Conservation (phyloP, 64 coral and sea anemone genomes). For the Orbicella faveolata region DNA sequence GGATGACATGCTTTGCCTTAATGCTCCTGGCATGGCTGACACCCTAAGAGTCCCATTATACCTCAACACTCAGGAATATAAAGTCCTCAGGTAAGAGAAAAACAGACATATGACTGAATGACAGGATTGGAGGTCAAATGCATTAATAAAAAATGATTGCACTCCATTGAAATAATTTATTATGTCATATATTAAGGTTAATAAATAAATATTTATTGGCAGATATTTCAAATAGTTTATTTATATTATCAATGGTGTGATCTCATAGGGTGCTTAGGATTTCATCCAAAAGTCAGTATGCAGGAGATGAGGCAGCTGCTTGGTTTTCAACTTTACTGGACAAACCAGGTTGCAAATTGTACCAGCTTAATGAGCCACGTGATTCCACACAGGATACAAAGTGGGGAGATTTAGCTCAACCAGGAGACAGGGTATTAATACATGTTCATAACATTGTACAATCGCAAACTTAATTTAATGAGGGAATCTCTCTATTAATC, state of each 20-base stretch:
- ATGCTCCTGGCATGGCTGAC: conserved; percentile 70
- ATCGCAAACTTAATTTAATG: no score
- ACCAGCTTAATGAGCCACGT: conserved; percentile 49
- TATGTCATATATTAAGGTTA: no score
- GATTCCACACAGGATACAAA: conserved; percentile 30
- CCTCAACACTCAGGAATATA: conserved; percentile 19
- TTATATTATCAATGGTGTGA: no score
- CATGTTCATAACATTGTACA: no score
- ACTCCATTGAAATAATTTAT: no score
- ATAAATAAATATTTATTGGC: no score
- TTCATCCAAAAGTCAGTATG: conserved; percentile 53
- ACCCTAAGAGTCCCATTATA: conserved; percentile 59
- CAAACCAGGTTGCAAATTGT: conserved; percentile 50
- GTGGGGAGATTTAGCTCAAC: conserved; percentile 58
- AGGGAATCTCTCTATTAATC: no score
- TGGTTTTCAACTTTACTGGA: conserved; percentile 80
- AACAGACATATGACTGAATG: no score
- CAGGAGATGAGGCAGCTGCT: conserved; percentile 61
- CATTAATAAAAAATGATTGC: no score
- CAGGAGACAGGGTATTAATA: conserved; percentile 60
- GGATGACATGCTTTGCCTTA: conserved; percentile 53
- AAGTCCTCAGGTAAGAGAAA: conserved; percentile 14
- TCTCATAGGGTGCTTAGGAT: neutral
- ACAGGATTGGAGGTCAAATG: no score
- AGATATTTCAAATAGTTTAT: no score